Evolutionary conservation across 2,113 vertebrate species (phyloP).

Genomic region (Origma solitaria): DNA sequence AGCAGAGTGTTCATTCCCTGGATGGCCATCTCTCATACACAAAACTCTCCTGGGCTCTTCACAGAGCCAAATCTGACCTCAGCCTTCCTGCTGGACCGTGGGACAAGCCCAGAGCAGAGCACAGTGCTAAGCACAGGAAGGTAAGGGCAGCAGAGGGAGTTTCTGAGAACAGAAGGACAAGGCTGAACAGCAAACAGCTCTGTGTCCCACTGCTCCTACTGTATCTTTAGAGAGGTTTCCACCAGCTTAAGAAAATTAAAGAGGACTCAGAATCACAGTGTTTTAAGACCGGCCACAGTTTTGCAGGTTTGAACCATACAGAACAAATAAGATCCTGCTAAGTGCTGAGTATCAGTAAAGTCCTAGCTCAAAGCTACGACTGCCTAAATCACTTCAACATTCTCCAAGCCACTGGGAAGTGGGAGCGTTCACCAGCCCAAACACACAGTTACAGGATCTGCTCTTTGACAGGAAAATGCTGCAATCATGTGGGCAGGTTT

Average conservation of each 20-base stretch:
- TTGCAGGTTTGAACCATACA: not conserved
- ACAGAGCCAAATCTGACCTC: not conserved
- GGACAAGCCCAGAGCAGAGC: not conserved
- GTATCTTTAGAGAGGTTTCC: not conserved
- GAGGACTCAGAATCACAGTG: not conserved
- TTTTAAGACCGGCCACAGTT: not conserved
- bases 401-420: not conserved
- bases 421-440: not conserved
- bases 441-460: accelerated
- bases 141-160: not conserved
- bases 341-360: not conserved
- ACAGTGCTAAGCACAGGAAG: not conserved
- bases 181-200: not conserved
- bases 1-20: not conserved
- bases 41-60: not conserved
- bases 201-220: not conserved
- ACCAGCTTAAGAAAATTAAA: not conserved
- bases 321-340: not conserved
- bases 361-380: not conserved
- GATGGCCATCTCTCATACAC: not conserved
- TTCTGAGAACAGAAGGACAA: not conserved
- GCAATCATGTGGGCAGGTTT: not conserved
- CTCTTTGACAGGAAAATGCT: not conserved
- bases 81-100: not conserved
- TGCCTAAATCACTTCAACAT: not conserved